Evolutionary conservation across 2,113 vertebrate genomes (phyloP).

Genomic region (Ictidomys tridecemlineatus): DNA sequence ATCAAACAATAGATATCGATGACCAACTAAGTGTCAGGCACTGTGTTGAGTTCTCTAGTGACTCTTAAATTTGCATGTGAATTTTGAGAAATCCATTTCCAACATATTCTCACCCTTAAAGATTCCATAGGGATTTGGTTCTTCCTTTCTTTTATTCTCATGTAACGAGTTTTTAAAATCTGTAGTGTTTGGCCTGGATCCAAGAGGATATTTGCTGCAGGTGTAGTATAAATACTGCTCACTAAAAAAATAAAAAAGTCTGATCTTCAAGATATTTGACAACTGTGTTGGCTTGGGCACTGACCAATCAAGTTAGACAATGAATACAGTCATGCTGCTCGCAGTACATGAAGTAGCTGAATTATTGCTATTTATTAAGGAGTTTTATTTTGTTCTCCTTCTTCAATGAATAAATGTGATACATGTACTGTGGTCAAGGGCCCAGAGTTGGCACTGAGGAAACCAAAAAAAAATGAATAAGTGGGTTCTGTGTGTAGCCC

Average conservation of each 20-base stretch:
- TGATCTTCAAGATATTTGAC: not conserved
- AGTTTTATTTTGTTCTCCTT: not conserved
- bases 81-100: not conserved
- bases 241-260: not conserved
- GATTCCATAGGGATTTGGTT: not conserved
- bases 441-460: not conserved
- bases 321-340: not conserved
- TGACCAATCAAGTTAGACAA: not conserved
- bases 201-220: not conserved
- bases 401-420: not conserved
- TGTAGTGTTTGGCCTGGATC: not conserved
- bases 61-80: not conserved
- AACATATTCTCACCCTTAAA: not conserved
- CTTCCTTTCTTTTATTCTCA: not conserved
- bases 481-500: not conserved
- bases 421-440: not conserved
- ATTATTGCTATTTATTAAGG: not conserved
- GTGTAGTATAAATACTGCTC: not conserved
- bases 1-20: not conserved
- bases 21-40: not conserved
- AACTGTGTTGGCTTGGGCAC: not conserved
- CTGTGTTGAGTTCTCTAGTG: not conserved
- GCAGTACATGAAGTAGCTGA: not conserved
- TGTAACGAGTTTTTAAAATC: not conserved
- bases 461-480: constrained; percentile 7